These are phyloP conservation scores for Ctenosaura bakeri DNA, from an alignment of 2,797 vertebrate genomes.

Conservation along the genomic window DNA sequence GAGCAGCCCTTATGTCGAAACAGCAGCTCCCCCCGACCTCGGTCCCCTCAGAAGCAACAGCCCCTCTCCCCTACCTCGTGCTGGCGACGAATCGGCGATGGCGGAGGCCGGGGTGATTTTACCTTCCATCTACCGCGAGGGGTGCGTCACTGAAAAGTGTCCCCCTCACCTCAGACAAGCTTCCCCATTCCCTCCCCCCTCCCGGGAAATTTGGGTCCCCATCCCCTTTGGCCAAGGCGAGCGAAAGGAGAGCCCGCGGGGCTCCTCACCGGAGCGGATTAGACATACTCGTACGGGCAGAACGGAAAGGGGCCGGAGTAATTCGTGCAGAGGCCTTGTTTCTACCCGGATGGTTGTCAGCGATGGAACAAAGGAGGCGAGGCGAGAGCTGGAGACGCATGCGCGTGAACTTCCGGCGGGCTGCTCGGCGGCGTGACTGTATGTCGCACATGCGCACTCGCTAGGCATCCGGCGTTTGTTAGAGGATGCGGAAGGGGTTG, in stretches of 20 bases:
- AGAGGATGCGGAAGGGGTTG: neutral
- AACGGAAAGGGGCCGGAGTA: rapidly evolving
- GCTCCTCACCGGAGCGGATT: too few relatives aligned
- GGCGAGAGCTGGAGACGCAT: neutral
- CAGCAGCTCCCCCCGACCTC: neutral
- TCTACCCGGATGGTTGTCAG: slow-evolving; percentile 31
- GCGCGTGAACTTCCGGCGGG: neutral
- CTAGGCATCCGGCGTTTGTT: too few relatives aligned
- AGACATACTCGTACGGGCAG: neutral
- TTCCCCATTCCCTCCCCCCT: too few relatives aligned
- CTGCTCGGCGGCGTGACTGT: too few relatives aligned
- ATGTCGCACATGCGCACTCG: neutral
- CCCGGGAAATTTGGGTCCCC: too few relatives aligned
- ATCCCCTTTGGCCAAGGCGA: neutral
- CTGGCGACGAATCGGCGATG: slow-evolving; percentile 8
- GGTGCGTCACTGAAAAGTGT: neutral
- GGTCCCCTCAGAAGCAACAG: neutral
- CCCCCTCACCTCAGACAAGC: neutral
- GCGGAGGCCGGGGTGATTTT: neutral
- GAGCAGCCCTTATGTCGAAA: neutral
- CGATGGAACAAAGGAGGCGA: neutral
- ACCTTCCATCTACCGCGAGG: neutral
- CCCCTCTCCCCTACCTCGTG: slow-evolving; percentile 24
- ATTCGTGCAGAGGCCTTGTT: neutral
- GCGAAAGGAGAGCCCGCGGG: neutral